Conservation (phyloP, 2,888 invertebrate genomes). For the Cataglyphis rosenhaueri region DNA sequence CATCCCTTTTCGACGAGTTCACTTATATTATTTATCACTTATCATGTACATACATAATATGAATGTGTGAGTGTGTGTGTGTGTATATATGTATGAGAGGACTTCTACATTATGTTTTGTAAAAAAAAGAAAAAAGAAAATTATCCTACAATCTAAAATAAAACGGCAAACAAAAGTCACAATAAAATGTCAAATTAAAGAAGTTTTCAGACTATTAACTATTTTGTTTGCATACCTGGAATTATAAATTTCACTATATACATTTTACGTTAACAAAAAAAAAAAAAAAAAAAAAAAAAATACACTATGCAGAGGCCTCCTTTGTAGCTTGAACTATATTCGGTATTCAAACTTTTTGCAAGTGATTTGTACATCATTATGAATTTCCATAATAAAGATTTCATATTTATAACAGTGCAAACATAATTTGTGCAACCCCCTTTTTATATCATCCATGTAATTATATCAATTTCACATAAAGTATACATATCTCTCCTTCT, state of each 20-base stretch:
- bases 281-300: slow-evolving; percentile 1
- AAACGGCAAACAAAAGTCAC: slow-evolving; percentile 14
- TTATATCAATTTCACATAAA: slow-evolving; percentile 39
- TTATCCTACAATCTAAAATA: slow-evolving; percentile 30
- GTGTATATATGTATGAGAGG: slow-evolving; percentile 54
- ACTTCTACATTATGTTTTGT: slow-evolving; percentile 61
- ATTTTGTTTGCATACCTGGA: slow-evolving; percentile 5
- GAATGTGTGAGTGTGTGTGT: slow-evolving; percentile 42
- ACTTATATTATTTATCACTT: slow-evolving; percentile 71
- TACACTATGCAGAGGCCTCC: slow-evolving; percentile 73
- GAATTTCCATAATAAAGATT: slow-evolving; percentile 77
- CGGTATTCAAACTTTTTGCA: slow-evolving; percentile 74
- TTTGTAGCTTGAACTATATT: slow-evolving; percentile 69
- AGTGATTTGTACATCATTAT: slow-evolving; percentile 81
- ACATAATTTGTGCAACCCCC: slow-evolving; percentile 75
- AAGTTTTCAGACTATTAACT: slow-evolving; percentile 20
- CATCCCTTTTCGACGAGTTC: slow-evolving; percentile 74
- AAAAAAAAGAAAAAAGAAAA: slow-evolving; percentile 17
- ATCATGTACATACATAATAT: slow-evolving; percentile 65
- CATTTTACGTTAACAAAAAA: slow-evolving; percentile 36
- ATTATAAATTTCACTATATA: slow-evolving; percentile 42
- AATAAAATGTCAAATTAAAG: slow-evolving; percentile 11
- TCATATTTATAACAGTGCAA: slow-evolving; percentile 74
- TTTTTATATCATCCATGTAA: slow-evolving; percentile 48
- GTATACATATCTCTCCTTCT: not conserved